Percentiles rank a stretch among this genome's conserved stretches.
Evolutionary conservation across 1,140 invertebrate species (phyloP).

Genomic region (Adoxophyes honmai): DNA sequence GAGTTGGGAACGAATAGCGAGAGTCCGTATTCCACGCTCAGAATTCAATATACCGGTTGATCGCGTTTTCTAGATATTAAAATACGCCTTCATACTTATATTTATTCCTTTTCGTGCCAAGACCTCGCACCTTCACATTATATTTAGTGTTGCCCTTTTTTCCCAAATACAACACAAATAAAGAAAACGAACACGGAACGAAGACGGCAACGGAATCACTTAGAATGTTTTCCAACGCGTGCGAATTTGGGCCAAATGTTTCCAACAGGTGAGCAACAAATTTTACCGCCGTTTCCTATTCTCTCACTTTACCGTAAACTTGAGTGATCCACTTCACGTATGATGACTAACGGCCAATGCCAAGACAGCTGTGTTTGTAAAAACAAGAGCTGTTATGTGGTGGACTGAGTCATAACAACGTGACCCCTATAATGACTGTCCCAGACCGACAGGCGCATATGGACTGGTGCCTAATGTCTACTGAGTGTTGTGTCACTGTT

Average conservation of each 20-base stretch:
- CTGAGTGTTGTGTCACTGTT: too few species aligned
- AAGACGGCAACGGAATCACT: neutral
- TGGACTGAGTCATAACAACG: conserved; percentile 18
- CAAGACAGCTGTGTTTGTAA: conserved; percentile 29
- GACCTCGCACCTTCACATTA: too few species aligned
- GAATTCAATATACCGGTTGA: too few species aligned
- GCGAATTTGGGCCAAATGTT: neutral
- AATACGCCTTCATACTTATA: too few species aligned
- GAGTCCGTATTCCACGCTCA: too few species aligned
- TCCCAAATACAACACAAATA: conserved; percentile 1
- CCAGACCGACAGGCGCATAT: conserved; percentile 20
- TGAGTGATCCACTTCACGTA: conserved; percentile 5
- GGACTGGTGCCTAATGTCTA: too few species aligned
- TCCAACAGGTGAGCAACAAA: conserved; percentile 1
- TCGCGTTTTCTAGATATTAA: too few species aligned
- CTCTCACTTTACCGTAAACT: neutral
- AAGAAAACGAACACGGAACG: neutral
- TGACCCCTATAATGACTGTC: conserved; percentile 19
- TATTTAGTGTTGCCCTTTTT: neutral
- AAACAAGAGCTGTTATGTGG: conserved; percentile 23
- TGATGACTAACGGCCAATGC: neutral
- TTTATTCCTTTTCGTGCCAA: too few species aligned
- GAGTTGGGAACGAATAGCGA: neutral
- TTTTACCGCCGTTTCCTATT: neutral
- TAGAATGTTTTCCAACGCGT: neutral